A percentile compares a stretch with the other conserved stretches of the same genome.
These are phyloP conservation scores for Caenorhabditis inopinata DNA, from an alignment of 1,140 invertebrate species.

Conservation along the genomic window DNA sequence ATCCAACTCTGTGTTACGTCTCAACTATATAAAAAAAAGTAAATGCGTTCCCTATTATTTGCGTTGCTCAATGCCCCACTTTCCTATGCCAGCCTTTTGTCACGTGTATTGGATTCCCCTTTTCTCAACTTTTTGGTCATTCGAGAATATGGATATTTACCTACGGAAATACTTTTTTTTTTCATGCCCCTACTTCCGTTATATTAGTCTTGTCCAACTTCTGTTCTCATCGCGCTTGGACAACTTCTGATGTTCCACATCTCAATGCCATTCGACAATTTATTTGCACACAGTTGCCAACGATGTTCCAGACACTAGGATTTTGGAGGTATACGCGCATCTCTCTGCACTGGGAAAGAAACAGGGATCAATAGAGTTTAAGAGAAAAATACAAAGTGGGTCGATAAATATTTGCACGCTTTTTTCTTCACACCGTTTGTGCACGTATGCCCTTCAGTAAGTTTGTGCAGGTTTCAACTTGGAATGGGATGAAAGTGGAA, in stretches of 20 bases:
- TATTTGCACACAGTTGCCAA: conserved; percentile 25
- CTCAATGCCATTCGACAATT: neutral
- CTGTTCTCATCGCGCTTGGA: neutral
- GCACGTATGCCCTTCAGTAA: neutral
- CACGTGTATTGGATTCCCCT: no score
- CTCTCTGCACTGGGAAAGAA: neutral
- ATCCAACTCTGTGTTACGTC: no score
- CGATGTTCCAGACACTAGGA: neutral
- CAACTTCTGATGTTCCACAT: neutral
- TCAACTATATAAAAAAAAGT: no score
- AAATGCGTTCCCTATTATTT: no score
- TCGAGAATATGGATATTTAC: no score
- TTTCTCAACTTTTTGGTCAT: conserved; percentile 16
- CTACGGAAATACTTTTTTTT: no score
- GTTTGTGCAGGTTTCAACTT: conserved; percentile 27
- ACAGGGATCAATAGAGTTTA: neutral
- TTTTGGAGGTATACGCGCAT: neutral
- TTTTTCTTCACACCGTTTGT: conserved; percentile 31
- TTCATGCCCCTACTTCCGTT: no score
- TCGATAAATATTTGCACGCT: conserved; percentile 24
- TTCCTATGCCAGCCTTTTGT: no score
- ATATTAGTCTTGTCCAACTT: neutral
- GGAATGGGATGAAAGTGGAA: conserved; percentile 24
- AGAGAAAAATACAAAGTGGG: neutral
- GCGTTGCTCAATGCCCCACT: no score